A percentile compares a stretch with the other conserved stretches of the same genome.
These are phyloP conservation scores for Hemistola chrysoprasaria DNA, from an alignment of 2,888 invertebrate species.

Conservation along the genomic window DNA sequence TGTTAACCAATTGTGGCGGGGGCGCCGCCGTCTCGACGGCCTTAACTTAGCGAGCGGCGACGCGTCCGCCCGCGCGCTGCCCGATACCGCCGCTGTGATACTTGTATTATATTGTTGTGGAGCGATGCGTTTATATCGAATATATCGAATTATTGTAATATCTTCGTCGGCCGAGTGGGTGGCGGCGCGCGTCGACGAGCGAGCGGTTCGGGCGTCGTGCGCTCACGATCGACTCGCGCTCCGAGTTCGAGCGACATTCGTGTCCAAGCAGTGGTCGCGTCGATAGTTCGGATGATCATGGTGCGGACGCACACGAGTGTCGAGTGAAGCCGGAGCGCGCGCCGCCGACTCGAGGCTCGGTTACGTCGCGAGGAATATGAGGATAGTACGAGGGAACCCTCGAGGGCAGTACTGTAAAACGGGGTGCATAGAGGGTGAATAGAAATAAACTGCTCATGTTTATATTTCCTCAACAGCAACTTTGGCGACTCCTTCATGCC, in stretches of 20 bases:
- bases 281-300: no score
- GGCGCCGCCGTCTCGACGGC: constrained; percentile 55
- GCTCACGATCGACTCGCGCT: constrained; percentile 31
- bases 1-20: constrained; percentile 73
- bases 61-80: constrained; percentile 51
- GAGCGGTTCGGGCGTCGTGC: constrained; percentile 38
- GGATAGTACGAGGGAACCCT: no score
- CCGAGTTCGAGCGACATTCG: constrained; percentile 35
- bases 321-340: constrained; percentile 15
- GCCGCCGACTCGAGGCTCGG: no score
- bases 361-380: no score
- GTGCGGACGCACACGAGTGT: constrained; percentile 26
- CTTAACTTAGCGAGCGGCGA: constrained; percentile 57
- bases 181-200: constrained; percentile 9
- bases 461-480: no score
- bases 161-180: constrained; percentile 25
- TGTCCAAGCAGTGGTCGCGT: constrained; percentile 21
- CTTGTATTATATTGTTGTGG: constrained; percentile 13
- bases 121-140: constrained; percentile 22
- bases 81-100: constrained; percentile 42
- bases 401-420: no score
- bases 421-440: no score
- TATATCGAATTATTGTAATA: constrained; percentile 24
- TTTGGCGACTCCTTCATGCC: no score
- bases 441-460: no score